phyloP scores from a whole-genome alignment of 2,113 vertebrate species.

The Antechinus flavipes region DNA sequence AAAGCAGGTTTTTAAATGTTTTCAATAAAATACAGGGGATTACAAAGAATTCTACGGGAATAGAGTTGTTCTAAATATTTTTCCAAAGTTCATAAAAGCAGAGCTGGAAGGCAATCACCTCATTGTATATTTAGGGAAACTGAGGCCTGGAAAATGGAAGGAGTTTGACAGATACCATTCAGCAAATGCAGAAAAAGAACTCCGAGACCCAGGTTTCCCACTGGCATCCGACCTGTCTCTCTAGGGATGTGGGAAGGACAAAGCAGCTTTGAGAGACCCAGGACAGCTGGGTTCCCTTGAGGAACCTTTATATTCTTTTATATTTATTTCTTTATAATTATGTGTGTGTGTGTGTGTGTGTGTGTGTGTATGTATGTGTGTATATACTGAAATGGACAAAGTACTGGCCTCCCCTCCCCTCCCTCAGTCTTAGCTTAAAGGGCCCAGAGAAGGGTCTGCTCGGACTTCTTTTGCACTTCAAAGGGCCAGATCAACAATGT shows the following conservation, averaged over 20 bases:
- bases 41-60: background rate
- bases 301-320: background rate
- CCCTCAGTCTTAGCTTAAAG: too few relatives aligned
- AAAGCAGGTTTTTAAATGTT: background rate
- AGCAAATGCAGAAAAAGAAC: too few relatives aligned
- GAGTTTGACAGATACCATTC: background rate
- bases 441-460: too few relatives aligned
- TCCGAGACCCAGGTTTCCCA: too few relatives aligned
- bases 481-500: too few relatives aligned
- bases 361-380: too few relatives aligned
- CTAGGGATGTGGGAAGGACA: background rate
- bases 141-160: background rate
- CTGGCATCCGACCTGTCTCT: too few relatives aligned
- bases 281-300: background rate
- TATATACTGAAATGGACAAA: too few relatives aligned
- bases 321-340: background rate
- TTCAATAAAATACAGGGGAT: background rate
- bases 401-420: too few relatives aligned
- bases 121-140: background rate
- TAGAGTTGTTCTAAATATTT: background rate
- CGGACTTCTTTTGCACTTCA: too few relatives aligned
- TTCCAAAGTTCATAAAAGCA: background rate
- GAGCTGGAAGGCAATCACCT: background rate
- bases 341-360: too few relatives aligned
- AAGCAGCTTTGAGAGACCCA: background rate